phyloP scores from a whole-genome alignment of 2,797 vertebrate genomes.

The Darevskia nairensis region DNA sequence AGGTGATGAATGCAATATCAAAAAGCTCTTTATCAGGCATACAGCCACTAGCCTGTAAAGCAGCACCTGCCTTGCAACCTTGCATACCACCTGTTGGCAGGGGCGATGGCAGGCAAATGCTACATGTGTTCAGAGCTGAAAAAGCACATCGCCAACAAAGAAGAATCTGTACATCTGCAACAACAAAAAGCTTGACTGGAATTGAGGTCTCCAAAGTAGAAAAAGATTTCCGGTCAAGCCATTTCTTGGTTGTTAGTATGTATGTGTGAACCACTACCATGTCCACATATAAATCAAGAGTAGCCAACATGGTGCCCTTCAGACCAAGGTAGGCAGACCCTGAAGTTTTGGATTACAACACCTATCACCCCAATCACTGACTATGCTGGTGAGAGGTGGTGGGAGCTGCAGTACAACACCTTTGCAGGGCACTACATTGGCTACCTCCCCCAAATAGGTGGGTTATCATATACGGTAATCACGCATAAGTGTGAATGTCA shows the following conservation, averaged over 20 bases:
- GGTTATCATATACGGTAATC: no score
- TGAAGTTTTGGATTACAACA: no score
- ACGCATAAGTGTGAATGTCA: not conserved
- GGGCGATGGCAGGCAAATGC: not conserved
- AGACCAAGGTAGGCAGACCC: no score
- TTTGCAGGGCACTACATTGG: not conserved
- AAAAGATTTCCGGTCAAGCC: not conserved
- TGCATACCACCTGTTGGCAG: not conserved
- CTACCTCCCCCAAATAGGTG: no score
- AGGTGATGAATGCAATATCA: not conserved
- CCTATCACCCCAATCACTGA: no score
- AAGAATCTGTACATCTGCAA: not conserved
- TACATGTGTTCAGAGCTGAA: no score
- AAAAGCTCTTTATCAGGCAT: not conserved
- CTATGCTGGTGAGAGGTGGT: no score
- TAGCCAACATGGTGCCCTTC: no score
- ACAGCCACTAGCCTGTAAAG: not conserved
- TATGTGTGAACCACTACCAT: no score
- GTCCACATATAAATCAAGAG: no score
- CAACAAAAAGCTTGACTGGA: not conserved
- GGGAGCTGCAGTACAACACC: not conserved
- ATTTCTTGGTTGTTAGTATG: not conserved
- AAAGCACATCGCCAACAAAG: not conserved
- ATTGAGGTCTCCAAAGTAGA: not conserved
- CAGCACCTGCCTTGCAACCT: not conserved